Percentiles rank a stretch among this genome's conserved stretches.
These are phyloP conservation scores for Aradus depressus DNA, from an alignment of 2,888 invertebrate genomes.

Conservation along the genomic window DNA sequence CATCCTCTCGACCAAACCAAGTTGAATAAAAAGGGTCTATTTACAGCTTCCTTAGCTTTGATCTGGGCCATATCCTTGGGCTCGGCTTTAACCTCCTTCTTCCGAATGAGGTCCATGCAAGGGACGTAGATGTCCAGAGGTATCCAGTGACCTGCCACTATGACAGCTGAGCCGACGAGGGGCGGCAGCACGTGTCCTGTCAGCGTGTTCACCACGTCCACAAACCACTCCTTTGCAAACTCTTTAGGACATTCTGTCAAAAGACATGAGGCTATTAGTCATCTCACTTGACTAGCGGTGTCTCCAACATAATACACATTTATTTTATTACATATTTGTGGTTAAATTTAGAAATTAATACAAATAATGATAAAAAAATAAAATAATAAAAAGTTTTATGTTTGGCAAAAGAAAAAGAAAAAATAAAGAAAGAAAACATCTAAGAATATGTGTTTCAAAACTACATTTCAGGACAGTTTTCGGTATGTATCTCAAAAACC, in stretches of 20 bases:
- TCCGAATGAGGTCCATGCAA: background rate
- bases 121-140: slow-evolving; percentile 45
- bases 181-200: slow-evolving; percentile 9
- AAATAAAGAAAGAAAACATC: too few species aligned
- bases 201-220: slow-evolving; percentile 3
- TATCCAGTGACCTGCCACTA: slow-evolving; percentile 49
- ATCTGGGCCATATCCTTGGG: background rate
- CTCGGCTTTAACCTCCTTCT: background rate
- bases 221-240: slow-evolving; percentile 11
- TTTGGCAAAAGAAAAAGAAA: too few species aligned
- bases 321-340: too few species aligned
- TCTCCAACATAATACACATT: too few species aligned
- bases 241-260: slow-evolving; percentile 17
- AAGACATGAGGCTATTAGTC: background rate
- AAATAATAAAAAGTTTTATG: too few species aligned
- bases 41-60: slow-evolving; percentile 4
- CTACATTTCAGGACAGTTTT: too few species aligned
- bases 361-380: too few species aligned
- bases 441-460: too few species aligned
- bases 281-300: background rate
- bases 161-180: slow-evolving; percentile 51
- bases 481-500: too few species aligned
- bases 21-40: too few species aligned
- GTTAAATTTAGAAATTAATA: too few species aligned
- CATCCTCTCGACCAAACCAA: too few species aligned